phyloP scores from a whole-genome alignment of 2,113 vertebrate species.

The Oceanodroma tethys region DNA sequence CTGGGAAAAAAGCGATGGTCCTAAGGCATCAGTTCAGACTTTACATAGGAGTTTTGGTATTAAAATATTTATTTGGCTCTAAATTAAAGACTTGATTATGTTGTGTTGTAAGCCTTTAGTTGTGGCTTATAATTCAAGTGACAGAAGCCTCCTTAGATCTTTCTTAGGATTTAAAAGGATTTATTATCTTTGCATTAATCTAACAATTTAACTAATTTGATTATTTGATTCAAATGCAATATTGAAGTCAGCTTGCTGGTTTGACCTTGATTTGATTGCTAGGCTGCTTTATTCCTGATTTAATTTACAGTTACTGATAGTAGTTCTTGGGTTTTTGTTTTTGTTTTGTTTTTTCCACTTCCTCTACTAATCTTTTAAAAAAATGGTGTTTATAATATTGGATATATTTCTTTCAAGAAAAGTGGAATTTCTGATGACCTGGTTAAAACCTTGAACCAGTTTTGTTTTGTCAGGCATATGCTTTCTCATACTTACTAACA shows the following conservation, averaged over 20 bases:
- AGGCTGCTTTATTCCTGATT: neutral
- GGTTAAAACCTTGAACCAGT: neutral
- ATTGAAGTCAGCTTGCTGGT: neutral
- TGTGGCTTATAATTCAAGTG: neutral
- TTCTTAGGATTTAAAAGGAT: neutral
- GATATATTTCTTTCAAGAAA: neutral
- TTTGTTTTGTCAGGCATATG: neutral
- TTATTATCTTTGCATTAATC: neutral
- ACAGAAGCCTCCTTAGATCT: neutral
- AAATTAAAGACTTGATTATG: neutral
- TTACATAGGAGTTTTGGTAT: neutral
- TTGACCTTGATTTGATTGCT: neutral
- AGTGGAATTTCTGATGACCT: neutral
- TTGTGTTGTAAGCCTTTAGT: neutral
- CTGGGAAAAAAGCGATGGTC: neutral
- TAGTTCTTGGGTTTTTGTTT: neutral
- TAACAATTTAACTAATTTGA: neutral
- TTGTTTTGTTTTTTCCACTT: neutral
- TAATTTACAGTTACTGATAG: neutral
- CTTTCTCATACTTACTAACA: neutral
- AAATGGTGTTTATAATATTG: neutral
- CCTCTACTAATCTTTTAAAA: neutral
- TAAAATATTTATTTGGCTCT: constrained; percentile 6
- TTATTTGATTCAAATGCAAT: neutral
- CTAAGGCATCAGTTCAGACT: neutral